Conservation (phyloP, 2,888 invertebrate species). For the Mesorhabditis spiculigera region DNA sequence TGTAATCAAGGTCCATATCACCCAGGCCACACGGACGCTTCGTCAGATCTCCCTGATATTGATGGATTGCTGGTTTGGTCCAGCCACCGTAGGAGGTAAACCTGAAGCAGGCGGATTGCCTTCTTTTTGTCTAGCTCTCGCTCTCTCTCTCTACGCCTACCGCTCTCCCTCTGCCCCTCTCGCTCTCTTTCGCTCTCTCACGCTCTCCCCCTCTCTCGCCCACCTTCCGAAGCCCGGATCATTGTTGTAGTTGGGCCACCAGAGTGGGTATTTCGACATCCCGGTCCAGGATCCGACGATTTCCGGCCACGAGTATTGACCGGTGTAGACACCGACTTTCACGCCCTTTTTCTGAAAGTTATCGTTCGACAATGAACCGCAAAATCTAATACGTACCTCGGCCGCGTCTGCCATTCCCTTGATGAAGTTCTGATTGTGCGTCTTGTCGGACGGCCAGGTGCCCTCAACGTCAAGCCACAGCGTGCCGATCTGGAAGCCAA, state of each 20-base stretch:
- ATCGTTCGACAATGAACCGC: no score
- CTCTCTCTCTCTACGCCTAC: no score
- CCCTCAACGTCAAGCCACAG: conserved; percentile 13
- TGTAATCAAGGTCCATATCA: conserved; percentile 28
- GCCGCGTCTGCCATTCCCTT: conserved; percentile 20
- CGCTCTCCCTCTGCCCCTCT: no score
- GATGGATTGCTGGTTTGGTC: conserved; percentile 30
- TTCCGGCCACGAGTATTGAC: conserved; percentile 37
- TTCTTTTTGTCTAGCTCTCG: no score
- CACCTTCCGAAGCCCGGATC: conserved; percentile 8
- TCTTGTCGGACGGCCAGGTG: conserved; percentile 33
- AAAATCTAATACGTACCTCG: neutral
- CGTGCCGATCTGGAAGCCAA: conserved; percentile 14
- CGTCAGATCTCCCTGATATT: conserved; percentile 25
- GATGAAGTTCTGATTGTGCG: conserved; percentile 31
- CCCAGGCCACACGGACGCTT: conserved; percentile 33
- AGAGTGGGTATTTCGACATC: conserved; percentile 25
- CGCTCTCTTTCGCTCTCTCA: no score
- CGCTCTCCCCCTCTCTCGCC: no score
- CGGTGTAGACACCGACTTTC: conserved; percentile 36
- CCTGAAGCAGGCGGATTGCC: no score
- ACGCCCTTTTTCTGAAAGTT: conserved; percentile 10
- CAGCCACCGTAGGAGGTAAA: conserved; percentile 40
- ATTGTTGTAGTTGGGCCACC: conserved; percentile 42
- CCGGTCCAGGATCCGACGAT: conserved; percentile 40